phyloP scores from a whole-genome alignment of 2,113 vertebrate species.

The Nothocercus julius region DNA sequence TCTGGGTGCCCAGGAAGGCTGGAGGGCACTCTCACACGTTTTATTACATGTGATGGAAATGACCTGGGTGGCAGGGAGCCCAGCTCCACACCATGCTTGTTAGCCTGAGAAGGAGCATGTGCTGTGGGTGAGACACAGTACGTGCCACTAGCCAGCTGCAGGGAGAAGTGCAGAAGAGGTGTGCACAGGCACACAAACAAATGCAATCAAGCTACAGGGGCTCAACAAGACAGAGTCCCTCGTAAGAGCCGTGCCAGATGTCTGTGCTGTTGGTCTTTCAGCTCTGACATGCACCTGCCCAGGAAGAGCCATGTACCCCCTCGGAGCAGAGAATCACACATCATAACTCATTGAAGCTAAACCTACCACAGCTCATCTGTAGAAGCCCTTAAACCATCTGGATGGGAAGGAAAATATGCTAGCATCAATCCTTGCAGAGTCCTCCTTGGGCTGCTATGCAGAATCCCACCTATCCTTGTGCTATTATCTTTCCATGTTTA shows the following conservation, averaged over 20 bases:
- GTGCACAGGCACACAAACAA: too few relatives aligned
- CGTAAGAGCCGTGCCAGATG: too few relatives aligned
- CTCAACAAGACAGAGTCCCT: too few relatives aligned
- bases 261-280: background rate
- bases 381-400: rapidly evolving
- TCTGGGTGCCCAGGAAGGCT: background rate
- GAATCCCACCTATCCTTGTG: background rate
- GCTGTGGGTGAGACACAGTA: too few relatives aligned
- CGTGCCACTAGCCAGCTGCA: background rate
- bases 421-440: background rate
- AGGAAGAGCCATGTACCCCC: background rate
- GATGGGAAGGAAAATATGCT: background rate
- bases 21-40: background rate
- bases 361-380: background rate
- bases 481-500: background rate
- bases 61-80: background rate
- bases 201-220: too few relatives aligned
- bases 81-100: background rate
- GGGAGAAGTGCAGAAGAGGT: background rate
- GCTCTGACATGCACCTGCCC: background rate
- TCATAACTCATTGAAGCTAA: background rate
- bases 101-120: too few relatives aligned
- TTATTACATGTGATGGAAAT: background rate
- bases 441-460: background rate
- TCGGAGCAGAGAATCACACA: background rate